These are phyloP conservation scores for Chlamydotis undulata DNA, from an alignment of 2,113 vertebrate species.

Conservation along the genomic window DNA sequence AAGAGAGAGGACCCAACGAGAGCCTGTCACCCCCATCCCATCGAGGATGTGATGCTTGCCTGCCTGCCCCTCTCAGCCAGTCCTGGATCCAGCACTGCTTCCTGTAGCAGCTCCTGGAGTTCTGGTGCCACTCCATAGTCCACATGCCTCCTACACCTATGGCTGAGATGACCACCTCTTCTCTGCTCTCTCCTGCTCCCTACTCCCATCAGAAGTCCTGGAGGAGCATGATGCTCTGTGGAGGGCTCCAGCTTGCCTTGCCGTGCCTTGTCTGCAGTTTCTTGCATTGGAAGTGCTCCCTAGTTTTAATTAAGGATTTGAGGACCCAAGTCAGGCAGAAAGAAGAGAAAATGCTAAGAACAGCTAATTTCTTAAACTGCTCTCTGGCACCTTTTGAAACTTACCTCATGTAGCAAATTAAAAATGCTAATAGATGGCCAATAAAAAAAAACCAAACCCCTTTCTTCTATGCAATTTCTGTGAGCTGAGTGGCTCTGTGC, in stretches of 20 bases:
- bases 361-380: slow-evolving; percentile 68
- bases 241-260: neutral
- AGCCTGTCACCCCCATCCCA: too few species aligned
- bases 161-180: neutral
- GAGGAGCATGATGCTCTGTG: neutral
- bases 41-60: neutral
- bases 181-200: neutral
- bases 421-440: slow-evolving; percentile 66
- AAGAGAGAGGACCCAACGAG: neutral
- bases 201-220: neutral
- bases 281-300: neutral
- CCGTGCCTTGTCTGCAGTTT: rapidly evolving
- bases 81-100: neutral
- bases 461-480: slow-evolving; percentile 56
- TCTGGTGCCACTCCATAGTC: neutral
- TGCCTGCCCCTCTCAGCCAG: neutral
- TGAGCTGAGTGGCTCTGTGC: slow-evolving; percentile 23
- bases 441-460: neutral
- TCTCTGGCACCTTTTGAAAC: slow-evolving; percentile 66
- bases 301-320: slow-evolving; percentile 55
- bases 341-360: slow-evolving; percentile 50
- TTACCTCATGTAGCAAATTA: slow-evolving; percentile 72
- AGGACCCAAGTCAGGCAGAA: slow-evolving; percentile 31
- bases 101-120: neutral
- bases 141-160: neutral